Conservation (phyloP, 1,140 invertebrate genomes). For the Drosophila paulistorum region DNA sequence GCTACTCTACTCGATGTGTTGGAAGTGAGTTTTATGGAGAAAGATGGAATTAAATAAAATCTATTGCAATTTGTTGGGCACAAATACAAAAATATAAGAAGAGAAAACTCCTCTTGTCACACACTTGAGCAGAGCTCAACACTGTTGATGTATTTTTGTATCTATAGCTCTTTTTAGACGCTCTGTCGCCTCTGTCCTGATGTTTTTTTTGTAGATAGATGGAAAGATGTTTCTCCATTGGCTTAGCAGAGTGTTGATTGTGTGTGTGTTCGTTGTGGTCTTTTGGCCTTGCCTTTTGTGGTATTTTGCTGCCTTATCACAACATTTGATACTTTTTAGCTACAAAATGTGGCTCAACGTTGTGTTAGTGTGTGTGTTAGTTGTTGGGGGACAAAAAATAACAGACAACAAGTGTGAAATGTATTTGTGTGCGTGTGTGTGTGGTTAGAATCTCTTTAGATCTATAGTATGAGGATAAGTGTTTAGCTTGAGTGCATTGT, state of each 20-base stretch:
- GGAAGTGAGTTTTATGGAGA: constrained; percentile 25
- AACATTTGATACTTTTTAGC: constrained; percentile 63
- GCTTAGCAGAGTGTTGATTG: constrained; percentile 64
- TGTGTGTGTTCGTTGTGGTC: constrained; percentile 29
- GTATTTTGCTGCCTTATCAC: constrained; percentile 46
- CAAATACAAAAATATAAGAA: constrained; percentile 13
- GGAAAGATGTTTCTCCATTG: constrained; percentile 20
- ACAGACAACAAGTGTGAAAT: constrained; percentile 19
- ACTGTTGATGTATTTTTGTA: constrained; percentile 25
- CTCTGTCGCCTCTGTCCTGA: constrained; percentile 56
- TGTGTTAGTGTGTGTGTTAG: constrained; percentile 13
- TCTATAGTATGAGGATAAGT: constrained; percentile 33
- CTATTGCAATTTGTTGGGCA: constrained; percentile 70
- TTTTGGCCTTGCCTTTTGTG: constrained; percentile 47
- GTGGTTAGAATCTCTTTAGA: constrained; percentile 16
- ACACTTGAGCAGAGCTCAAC: constrained; percentile 67
- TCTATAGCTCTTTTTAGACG: constrained; percentile 62
- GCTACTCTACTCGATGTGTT: constrained; percentile 38
- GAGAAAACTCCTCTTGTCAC: constrained; percentile 57
- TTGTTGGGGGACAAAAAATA: constrained; percentile 25
- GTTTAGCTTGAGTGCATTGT: constrained; percentile 66
- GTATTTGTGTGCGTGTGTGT: constrained; percentile 4
- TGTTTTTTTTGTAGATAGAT: constrained; percentile 35
- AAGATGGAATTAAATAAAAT: constrained; percentile 59
- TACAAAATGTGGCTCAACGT: constrained; percentile 40